Evolutionary conservation across 2,888 invertebrate genomes (phyloP).

Genomic region (Drosophila maculinotata): DNA sequence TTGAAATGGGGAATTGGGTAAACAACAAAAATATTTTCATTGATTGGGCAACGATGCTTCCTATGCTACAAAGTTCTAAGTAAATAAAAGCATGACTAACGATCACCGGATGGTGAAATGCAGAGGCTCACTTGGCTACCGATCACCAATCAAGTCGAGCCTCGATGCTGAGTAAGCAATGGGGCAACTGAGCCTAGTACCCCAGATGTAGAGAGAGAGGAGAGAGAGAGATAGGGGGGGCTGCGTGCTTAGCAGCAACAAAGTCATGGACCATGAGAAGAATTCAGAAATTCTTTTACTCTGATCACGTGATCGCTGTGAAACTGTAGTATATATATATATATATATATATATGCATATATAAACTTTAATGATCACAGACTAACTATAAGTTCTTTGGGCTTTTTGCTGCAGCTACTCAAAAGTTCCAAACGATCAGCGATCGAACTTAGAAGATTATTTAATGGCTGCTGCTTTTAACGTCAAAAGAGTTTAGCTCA

Average conservation of each 20-base stretch:
- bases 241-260: neutral
- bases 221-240: neutral
- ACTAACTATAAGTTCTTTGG: no score
- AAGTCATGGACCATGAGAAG: neutral
- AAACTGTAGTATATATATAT: no score
- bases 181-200: no score
- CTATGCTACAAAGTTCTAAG: constrained; percentile 11
- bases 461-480: no score
- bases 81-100: constrained; percentile 42
- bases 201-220: no score
- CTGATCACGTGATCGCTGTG: constrained; percentile 10
- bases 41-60: constrained; percentile 19
- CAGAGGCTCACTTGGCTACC: neutral
- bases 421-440: no score
- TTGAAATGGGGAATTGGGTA: constrained; percentile 32
- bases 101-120: constrained; percentile 21
- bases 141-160: constrained; percentile 6
- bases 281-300: constrained; percentile 1
- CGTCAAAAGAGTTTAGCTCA: no score
- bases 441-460: no score
- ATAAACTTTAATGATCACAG: no score
- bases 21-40: constrained; percentile 41
- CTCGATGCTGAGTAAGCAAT: constrained; percentile 17
- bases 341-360: no score
- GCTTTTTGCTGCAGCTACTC: no score